Evolutionary conservation across 2,797 vertebrate genomes (phyloP), one percentile per base, ranked within the genome.

Genomic region (Macropodus opercularis): DNA sequence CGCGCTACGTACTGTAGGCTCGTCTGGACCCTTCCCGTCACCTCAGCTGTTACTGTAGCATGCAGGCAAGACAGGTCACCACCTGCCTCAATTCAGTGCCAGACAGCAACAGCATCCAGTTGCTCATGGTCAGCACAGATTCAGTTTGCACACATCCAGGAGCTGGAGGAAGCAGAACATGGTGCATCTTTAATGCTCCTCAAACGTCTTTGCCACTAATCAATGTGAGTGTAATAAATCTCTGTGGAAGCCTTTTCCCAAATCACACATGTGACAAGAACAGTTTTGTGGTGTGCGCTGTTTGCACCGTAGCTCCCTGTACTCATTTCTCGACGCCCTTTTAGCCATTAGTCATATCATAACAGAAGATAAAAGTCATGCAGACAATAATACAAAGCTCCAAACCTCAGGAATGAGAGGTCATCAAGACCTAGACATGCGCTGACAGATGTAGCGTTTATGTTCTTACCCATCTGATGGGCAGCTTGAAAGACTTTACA

Each of bases 21-120:
- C 63, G 27, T 77, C 54, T 56, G 47, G 53, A 72, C 71, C 76
- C 38, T 55, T 71, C 51, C 64, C 32, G 54, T 44, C 64, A 40
- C 71, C 69, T 80, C 79, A 77, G 76, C 75, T 86, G 69, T 81
- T 79, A 78, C 78, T 74, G 84, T 83, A 90, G 83, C 87, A 80
- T 75, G 80, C 77, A 87, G 85, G 79, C 55, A 61, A 64, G 65
- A 60, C 53, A 61, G 59, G 62, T 70, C 76, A 64, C 66, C 54
- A 54, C 68, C 69, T 68, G 86, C 69, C 62, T 80, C 67, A 50
- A 75, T 68, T 66, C 77, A 74, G 78, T 59, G 70, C 73, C 75
- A 59, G 71, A 69, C 56, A 70, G 75, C 77, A 63, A 58, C 74
- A 71, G 63, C 72, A 66, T 61, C 84, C 61, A 49, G 60, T 42